phyloP scores from a whole-genome alignment of 1,140 invertebrate genomes.

The Agrilus planipennis region DNA sequence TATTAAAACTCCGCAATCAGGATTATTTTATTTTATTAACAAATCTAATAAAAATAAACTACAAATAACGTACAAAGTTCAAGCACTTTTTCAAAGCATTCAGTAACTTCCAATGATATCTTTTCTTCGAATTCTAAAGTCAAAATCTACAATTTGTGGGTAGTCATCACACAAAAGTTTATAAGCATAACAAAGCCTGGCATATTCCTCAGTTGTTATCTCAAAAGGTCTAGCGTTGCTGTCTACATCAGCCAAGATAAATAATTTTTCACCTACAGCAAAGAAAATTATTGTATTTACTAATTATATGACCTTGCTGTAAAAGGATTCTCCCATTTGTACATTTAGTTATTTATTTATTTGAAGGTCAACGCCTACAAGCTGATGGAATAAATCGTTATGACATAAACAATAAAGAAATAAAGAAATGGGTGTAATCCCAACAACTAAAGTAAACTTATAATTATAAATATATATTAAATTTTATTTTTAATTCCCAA shows the following conservation, averaged over 20 bases:
- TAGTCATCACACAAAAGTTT: slow-evolving; percentile 53
- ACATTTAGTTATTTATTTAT: too few species aligned
- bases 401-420: neutral
- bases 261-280: slow-evolving; percentile 41
- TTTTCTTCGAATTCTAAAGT: slow-evolving; percentile 48
- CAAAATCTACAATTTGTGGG: slow-evolving; percentile 56
- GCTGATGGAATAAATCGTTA: neutral
- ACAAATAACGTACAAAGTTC: too few species aligned
- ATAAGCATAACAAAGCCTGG: slow-evolving; percentile 65
- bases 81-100: too few species aligned
- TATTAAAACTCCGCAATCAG: too few species aligned
- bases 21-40: too few species aligned
- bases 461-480: too few species aligned
- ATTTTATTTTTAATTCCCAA: too few species aligned
- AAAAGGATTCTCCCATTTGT: too few species aligned
- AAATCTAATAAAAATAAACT: too few species aligned
- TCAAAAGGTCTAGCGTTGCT: slow-evolving; percentile 53
- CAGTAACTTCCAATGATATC: neutral
- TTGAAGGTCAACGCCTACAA: too few species aligned
- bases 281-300: neutral
- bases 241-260: slow-evolving; percentile 60
- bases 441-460: too few species aligned
- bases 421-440: neutral
- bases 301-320: too few species aligned
- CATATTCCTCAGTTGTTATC: slow-evolving; percentile 67